These are phyloP conservation scores for Drosophila pseudotakahashii DNA, from an alignment of 2,888 invertebrate genomes.

Conservation along the genomic window DNA sequence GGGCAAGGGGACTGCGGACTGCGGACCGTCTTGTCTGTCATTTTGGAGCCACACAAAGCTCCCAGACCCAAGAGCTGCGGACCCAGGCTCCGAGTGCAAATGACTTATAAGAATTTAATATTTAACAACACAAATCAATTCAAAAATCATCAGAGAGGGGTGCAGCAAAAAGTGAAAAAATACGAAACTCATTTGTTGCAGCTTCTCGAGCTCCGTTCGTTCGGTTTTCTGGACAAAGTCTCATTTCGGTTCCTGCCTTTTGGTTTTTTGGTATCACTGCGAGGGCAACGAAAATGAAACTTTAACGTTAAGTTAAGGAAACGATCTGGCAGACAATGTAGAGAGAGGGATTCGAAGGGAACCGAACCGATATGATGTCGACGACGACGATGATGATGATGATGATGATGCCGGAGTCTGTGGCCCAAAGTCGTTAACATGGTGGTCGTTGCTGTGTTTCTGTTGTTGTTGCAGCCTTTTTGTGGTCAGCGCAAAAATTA, in stretches of 20 bases:
- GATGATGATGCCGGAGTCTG: conserved; percentile 37
- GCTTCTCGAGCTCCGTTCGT: conserved; percentile 32
- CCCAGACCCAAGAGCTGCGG: conserved; percentile 36
- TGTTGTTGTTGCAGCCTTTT: conserved; percentile 53
- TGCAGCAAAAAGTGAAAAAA: conserved; percentile 49
- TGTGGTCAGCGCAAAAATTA: conserved; percentile 79
- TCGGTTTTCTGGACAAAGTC: conserved; percentile 59
- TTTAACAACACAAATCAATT: conserved; percentile 83
- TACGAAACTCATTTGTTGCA: conserved; percentile 68
- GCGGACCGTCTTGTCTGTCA: conserved; percentile 68
- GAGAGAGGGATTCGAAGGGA: conserved; percentile 1
- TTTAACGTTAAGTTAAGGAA: conserved; percentile 70
- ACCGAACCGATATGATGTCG: conserved; percentile 20
- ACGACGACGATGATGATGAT: conserved; percentile 20
- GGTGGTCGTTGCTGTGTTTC: conserved; percentile 50
- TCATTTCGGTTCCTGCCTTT: conserved; percentile 72
- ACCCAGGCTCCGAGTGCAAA: conserved; percentile 70
- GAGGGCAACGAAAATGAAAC: conserved; percentile 77
- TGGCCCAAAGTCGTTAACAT: conserved; percentile 76
- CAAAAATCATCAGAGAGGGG: conserved; percentile 76
- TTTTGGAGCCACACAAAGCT: conserved; percentile 62
- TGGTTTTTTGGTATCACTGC: conserved; percentile 73
- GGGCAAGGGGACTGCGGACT: conserved; percentile 6
- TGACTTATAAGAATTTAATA: conserved; percentile 83
- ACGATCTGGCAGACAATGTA: conserved; percentile 66